A percentile compares a stretch with the other conserved stretches of the same genome.
These are phyloP conservation scores for Leptatherina wallacei DNA, from an alignment of 2,797 vertebrate species.

Conservation along the genomic window DNA sequence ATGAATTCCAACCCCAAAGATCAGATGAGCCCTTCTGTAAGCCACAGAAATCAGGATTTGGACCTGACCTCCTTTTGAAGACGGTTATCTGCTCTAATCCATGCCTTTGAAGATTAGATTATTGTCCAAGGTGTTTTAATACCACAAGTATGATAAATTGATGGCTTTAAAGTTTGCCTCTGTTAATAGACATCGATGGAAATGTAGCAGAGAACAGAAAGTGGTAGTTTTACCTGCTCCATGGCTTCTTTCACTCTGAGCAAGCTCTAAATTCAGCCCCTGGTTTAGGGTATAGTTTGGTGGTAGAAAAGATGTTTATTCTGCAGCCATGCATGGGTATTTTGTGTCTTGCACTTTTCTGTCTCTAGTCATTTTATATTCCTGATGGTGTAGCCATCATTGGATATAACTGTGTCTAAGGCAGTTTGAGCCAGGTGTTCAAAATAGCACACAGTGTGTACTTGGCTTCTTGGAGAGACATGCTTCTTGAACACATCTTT, in stretches of 20 bases:
- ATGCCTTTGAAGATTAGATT: slow-evolving; percentile 71
- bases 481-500: slow-evolving; percentile 36
- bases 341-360: slow-evolving; percentile 50
- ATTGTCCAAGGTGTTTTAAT: slow-evolving; percentile 56
- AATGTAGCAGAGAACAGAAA: slow-evolving; percentile 39
- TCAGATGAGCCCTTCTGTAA: slow-evolving; percentile 61
- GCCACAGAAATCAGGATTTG: slow-evolving; percentile 60
- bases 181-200: slow-evolving; percentile 25
- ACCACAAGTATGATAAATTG: slow-evolving; percentile 45
- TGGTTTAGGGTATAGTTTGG: slow-evolving; percentile 37
- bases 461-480: slow-evolving; percentile 10
- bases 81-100: slow-evolving; percentile 49
- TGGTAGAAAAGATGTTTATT: slow-evolving; percentile 61
- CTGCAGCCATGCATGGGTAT: slow-evolving; percentile 55
- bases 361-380: slow-evolving; percentile 34
- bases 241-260: slow-evolving; percentile 14
- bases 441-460: slow-evolving; percentile 29
- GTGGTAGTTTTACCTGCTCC: slow-evolving; percentile 17
- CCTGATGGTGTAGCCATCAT: slow-evolving; percentile 17
- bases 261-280: slow-evolving; percentile 24
- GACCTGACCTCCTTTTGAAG: slow-evolving; percentile 65
- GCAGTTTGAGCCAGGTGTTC: slow-evolving; percentile 46
- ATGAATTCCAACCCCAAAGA: slow-evolving; percentile 47
- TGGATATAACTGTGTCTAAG: slow-evolving; percentile 33
- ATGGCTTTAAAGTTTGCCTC: slow-evolving; percentile 51